These are phyloP conservation scores for Haplochromis burtoni DNA, from an alignment of 2,113 vertebrate species.

Conservation along the genomic window DNA sequence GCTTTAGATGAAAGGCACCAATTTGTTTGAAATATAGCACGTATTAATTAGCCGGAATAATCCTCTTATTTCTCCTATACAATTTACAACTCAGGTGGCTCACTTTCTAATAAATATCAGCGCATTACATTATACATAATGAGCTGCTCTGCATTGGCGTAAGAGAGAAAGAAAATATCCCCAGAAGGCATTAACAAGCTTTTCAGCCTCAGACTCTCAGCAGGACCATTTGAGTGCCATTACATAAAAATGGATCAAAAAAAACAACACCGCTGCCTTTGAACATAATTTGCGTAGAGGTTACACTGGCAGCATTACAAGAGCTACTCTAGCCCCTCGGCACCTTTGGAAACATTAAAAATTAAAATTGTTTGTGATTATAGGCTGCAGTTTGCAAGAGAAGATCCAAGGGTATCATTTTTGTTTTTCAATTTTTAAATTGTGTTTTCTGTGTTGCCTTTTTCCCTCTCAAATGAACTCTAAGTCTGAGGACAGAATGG, in stretches of 20 bases:
- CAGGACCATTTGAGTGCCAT: background rate
- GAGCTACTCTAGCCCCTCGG: background rate
- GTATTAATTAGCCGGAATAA: background rate
- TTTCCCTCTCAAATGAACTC: background rate
- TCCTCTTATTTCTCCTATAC: background rate
- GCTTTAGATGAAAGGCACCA: constrained; percentile 11
- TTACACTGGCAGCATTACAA: background rate
- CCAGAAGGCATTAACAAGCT: background rate
- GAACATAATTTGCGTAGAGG: background rate
- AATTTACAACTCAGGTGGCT: background rate
- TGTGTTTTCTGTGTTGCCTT: background rate
- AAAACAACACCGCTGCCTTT: background rate
- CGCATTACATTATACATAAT: background rate
- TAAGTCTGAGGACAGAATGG: background rate
- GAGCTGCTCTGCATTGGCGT: background rate
- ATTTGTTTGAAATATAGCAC: background rate
- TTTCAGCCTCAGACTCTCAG: background rate
- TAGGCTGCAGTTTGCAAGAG: background rate
- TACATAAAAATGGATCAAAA: background rate
- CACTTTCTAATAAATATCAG: background rate
- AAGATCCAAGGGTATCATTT: background rate
- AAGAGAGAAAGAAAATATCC: background rate
- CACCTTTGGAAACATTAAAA: background rate
- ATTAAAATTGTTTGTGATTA: background rate
- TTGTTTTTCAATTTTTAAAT: background rate